Evolutionary conservation across 2,797 vertebrate genomes (phyloP).

Genomic region (Smutsia temminckii): DNA sequence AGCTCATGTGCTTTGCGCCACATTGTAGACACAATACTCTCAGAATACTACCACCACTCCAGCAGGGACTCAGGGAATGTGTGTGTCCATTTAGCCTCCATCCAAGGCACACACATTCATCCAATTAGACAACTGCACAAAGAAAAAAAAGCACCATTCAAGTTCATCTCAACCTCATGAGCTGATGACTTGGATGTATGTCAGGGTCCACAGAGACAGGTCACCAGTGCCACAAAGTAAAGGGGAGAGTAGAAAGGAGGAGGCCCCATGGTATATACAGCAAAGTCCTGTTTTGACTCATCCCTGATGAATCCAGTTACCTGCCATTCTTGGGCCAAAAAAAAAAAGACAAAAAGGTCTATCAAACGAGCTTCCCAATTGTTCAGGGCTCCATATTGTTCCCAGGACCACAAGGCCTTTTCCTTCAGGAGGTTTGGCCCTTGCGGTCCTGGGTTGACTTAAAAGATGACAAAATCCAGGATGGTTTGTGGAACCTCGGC

Average conservation of each 20-base stretch:
- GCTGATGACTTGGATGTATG: neutral
- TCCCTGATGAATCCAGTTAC: neutral
- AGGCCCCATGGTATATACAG: too few relatives aligned
- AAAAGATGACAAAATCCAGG: neutral
- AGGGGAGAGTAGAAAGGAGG: neutral
- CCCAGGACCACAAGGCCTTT: neutral
- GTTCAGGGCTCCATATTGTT: neutral
- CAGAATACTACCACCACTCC: neutral
- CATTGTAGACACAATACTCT: neutral
- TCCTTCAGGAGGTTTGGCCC: neutral
- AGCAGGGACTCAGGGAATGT: neutral
- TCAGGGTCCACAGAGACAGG: neutral
- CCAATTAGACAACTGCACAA: neutral
- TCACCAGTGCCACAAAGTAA: too few relatives aligned
- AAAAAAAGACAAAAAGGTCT: neutral
- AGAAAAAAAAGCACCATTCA: neutral
- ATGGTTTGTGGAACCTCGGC: neutral
- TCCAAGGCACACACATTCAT: neutral
- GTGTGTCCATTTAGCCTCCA: neutral
- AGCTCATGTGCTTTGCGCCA: neutral
- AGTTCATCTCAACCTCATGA: neutral
- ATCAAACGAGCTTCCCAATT: rapidly evolving
- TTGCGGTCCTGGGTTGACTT: neutral
- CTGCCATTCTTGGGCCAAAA: neutral
- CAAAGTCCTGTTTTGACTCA: neutral